Percentiles rank a stretch among this genome's conserved stretches.
Conservation (phyloP, 2,797 vertebrate genomes). For the Anguilla anguilla region DNA sequence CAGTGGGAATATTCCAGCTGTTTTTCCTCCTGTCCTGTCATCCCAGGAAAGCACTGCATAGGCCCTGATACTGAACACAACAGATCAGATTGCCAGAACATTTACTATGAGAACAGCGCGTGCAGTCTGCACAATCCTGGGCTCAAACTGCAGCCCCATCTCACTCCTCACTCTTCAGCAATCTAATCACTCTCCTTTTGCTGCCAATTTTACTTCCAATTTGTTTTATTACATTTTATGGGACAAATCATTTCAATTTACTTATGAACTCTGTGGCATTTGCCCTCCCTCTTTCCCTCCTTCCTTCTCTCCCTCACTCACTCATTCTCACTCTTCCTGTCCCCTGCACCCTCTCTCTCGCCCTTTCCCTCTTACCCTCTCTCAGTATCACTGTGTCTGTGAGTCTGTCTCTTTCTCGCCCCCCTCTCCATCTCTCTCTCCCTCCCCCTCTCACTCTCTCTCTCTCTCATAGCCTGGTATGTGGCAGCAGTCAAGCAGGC, state of each 20-base stretch:
- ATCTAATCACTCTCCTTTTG: background rate
- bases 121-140: conserved; percentile 25
- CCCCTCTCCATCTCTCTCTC: too few relatives aligned
- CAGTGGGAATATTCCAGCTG: too few relatives aligned
- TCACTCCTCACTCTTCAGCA: background rate
- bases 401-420: background rate
- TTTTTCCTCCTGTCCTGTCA: conserved; percentile 11
- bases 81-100: background rate
- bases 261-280: background rate
- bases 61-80: background rate
- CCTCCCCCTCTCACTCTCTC: too few relatives aligned
- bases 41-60: background rate
- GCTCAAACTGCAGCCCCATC: background rate
- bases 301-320: background rate
- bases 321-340: background rate
- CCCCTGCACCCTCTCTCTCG: conserved; percentile 24
- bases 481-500: conserved; percentile 6
- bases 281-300: background rate
- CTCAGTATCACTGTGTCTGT: background rate
- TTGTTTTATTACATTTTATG: background rate
- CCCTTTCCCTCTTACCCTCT: background rate
- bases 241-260: background rate
- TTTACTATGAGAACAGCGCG: too few relatives aligned
- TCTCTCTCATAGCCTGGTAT: background rate
- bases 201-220: background rate